Evolutionary conservation across 1,140 invertebrate species (phyloP).

Genomic region (Halesus radiatus): DNA sequence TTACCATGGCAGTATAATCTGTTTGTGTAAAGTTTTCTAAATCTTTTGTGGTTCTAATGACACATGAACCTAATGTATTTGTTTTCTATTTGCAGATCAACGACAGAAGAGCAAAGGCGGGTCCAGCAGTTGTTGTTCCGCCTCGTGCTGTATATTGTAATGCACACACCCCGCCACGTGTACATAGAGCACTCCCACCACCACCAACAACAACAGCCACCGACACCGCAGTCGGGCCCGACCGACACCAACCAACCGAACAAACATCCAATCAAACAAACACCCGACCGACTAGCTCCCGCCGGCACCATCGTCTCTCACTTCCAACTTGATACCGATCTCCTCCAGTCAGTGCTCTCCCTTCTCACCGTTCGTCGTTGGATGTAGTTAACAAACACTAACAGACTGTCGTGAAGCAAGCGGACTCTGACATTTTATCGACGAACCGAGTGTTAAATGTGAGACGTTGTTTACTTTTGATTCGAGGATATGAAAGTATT

Average conservation of each 20-base stretch:
- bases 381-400: not conserved
- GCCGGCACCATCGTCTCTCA: not conserved
- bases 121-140: conserved; percentile 92
- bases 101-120: conserved; percentile 95
- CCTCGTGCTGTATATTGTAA: conserved; percentile 94
- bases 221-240: not conserved
- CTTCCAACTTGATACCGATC: not conserved
- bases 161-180: conserved; percentile 50
- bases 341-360: conserved; percentile 4
- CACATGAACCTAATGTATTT: too few relatives aligned
- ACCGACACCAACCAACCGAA: conserved; percentile 10
- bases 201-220: not conserved
- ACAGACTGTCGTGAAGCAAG: not conserved
- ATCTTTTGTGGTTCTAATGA: too few relatives aligned
- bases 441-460: not conserved
- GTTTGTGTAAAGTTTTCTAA: too few relatives aligned
- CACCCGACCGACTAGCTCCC: not conserved
- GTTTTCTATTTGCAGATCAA: conserved; percentile 82
- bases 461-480: not conserved
- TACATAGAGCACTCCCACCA: not conserved
- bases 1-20: too few relatives aligned
- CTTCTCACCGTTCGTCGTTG: not conserved
- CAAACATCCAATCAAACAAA: not conserved
- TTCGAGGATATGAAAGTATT: conserved; percentile 12
- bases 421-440: not conserved